A percentile compares a stretch with the other conserved stretches of the same genome.
phyloP scores from a whole-genome alignment of 1,140 invertebrate genomes.

The Carcinoscorpius rotundicauda region DNA sequence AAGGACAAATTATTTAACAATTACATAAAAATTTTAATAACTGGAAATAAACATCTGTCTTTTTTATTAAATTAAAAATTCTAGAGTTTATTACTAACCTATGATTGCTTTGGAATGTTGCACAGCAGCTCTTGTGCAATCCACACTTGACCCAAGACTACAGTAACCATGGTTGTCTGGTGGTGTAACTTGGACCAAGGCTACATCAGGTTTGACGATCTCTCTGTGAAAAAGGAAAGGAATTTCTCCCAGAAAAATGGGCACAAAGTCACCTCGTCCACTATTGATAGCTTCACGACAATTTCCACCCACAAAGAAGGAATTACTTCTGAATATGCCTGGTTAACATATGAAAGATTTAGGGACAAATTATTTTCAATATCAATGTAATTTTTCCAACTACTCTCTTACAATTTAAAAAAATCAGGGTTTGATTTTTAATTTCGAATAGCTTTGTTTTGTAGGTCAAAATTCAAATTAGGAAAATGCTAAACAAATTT shows the following conservation, averaged over 20 bases:
- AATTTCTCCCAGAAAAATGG: conserved; percentile 86
- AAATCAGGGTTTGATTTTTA: too few relatives aligned
- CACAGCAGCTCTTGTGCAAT: conserved; percentile 71
- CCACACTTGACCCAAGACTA: conserved; percentile 81
- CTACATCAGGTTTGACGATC: conserved; percentile 70
- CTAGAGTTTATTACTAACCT: conserved; percentile 41
- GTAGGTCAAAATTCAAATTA: too few relatives aligned
- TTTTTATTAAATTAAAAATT: background rate
- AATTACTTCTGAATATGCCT: conserved; percentile 62
- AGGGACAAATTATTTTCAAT: too few relatives aligned
- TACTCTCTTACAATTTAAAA: too few relatives aligned
- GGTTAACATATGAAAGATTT: too few relatives aligned
- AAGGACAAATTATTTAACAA: too few relatives aligned
- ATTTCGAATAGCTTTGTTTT: too few relatives aligned
- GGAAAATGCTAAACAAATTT: too few relatives aligned
- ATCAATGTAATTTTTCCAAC: too few relatives aligned
- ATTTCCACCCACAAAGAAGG: conserved; percentile 85
- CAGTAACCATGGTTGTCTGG: conserved; percentile 83
- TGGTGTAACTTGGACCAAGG: conserved; percentile 73
- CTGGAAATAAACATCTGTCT: too few relatives aligned
- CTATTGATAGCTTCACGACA: conserved; percentile 73
- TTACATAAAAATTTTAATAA: too few relatives aligned
- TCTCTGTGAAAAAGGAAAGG: conserved; percentile 71
- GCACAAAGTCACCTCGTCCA: conserved; percentile 72
- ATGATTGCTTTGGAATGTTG: conserved; percentile 75